A percentile compares a stretch with the other conserved stretches of the same genome.
phyloP scores from a whole-genome alignment of 2,888 invertebrate genomes.

The Hoplodrina ambigua region DNA sequence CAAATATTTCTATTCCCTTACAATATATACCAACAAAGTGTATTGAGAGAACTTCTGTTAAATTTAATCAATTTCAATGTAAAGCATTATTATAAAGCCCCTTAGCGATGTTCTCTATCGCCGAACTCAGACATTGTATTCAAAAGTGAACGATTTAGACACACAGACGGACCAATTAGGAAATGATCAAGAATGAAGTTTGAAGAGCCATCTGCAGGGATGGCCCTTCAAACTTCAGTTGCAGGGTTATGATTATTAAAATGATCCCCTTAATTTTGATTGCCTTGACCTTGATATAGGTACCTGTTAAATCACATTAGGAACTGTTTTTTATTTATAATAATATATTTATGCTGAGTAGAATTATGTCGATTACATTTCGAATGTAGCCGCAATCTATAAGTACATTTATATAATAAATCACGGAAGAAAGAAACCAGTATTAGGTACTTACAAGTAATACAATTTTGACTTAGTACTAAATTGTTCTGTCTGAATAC shows the following conservation, averaged over 20 bases:
- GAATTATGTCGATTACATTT: background rate
- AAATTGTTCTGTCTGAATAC: constrained; percentile 61
- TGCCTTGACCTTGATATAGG: too few species aligned
- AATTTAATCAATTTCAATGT: constrained; percentile 19
- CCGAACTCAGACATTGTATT: constrained; percentile 11
- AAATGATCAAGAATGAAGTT: constrained; percentile 10
- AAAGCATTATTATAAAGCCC: constrained; percentile 35
- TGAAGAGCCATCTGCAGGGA: too few species aligned
- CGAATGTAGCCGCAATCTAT: background rate
- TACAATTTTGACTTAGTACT: constrained; percentile 54
- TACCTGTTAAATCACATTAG: too few species aligned
- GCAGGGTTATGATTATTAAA: too few species aligned
- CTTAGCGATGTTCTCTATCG: constrained; percentile 5
- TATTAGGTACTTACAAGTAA: constrained; percentile 8
- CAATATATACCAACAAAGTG: constrained; percentile 22
- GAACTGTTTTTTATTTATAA: too few species aligned
- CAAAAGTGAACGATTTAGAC: constrained; percentile 18
- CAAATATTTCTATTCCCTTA: background rate
- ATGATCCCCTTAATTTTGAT: too few species aligned
- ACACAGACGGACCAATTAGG: constrained; percentile 4
- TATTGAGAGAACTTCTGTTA: constrained; percentile 37
- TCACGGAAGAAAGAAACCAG: constrained; percentile 20
- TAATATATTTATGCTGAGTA: too few species aligned
- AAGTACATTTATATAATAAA: constrained; percentile 21
- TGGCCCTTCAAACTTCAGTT: too few species aligned